Base-by-base conservation (phyloP, 2,113 vertebrate species). In the Poeciliopsis prolifica region DNA sequence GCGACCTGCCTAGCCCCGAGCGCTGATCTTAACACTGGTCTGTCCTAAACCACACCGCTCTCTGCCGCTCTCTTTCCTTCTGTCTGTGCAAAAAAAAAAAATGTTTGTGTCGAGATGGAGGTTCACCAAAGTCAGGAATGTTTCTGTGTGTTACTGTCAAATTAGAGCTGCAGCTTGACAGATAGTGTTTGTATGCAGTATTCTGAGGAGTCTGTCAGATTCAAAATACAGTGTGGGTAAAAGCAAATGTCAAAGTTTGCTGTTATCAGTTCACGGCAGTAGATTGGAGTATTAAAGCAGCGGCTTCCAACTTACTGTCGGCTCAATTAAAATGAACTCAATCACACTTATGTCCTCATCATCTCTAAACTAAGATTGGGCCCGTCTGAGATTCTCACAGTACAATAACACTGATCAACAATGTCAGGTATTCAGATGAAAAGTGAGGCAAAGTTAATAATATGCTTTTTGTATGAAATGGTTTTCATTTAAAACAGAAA, bases 1-100 rank as follows among this genome's bases (percentile, higher is more conserved):
- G 88, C 91, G 92, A 92, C 89, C 88, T 92, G 91, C 81, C 82
- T 92, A 77, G 90, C 93, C 92, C 58, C 67, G 66, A 92, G 92
- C 92, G 61, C 85, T 81, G 84, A 91, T 90, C 89, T 89, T 91
- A 91, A 92, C 87, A 63, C 79, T 35, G 74, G 86, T 86, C 87
- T 87, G 86, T 89, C 88, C 83, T 89, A 91, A 91, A 87, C 84
- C 44, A 51, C 87, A 68, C 63, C 65, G 30, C 79, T 69, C 51
- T 71, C 77, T 33, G 61, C n/a, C 61, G 42, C 66, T 73, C 70
- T 70, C 77, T 66, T 64, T 81, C 69, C 78, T 82, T 77, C 81
- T 86, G 82, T 77, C 72, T 90, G 78, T 81, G 71, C 77, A 88
- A 72, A 89, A 67, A 91, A 37, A 33, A 7, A 33, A 35, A 81